Conservation (phyloP, 2,888 invertebrate genomes). For the Calliopum simillimum region DNA sequence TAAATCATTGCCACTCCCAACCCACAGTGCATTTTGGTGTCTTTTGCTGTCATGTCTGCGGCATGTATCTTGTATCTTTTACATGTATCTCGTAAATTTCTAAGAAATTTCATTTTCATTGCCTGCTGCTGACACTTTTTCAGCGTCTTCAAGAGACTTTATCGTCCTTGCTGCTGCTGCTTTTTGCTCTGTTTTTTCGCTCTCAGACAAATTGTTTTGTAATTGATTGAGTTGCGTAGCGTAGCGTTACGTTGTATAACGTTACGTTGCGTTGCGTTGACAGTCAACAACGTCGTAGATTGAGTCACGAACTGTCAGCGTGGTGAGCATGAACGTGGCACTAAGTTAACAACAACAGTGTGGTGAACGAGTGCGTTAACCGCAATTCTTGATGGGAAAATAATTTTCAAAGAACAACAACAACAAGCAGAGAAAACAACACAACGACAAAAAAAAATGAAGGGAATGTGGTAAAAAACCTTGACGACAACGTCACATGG, state of each 20-base stretch:
- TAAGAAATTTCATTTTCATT: conserved; percentile 19
- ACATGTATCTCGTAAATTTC: conserved; percentile 1
- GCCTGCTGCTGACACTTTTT: neutral
- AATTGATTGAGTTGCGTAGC: conserved; percentile 42
- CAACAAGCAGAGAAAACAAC: neutral
- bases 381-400: neutral
- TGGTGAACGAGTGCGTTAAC: neutral
- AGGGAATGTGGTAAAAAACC: neutral
- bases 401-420: conserved; percentile 3
- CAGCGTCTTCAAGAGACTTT: neutral
- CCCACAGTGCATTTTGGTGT: neutral
- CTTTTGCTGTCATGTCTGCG: conserved; percentile 14
- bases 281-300: conserved; percentile 20
- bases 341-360: neutral
- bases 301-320: neutral
- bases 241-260: conserved; percentile 8
- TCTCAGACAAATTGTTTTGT: conserved; percentile 40
- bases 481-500: neutral
- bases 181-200: conserved; percentile 5
- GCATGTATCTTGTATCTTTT: neutral
- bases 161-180: neutral
- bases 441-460: neutral
- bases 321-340: neutral
- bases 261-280: neutral
- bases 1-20: neutral